Conservation (phyloP, 2,888 invertebrate species). For the Polyommatus icarus region DNA sequence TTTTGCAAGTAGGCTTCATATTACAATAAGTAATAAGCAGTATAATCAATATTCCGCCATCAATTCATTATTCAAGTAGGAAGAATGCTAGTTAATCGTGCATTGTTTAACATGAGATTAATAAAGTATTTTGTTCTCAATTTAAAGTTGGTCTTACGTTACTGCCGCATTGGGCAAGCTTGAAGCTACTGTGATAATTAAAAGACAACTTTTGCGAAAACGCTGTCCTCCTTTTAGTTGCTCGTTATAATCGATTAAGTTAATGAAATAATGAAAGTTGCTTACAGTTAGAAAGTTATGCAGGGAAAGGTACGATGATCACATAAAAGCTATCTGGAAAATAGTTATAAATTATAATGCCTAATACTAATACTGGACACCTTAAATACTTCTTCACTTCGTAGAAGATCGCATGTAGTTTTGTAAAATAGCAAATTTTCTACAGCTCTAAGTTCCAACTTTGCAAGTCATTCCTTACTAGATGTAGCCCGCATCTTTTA, state of each 20-base stretch:
- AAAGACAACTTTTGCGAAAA: neutral
- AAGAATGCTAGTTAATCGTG: neutral
- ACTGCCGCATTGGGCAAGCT: neutral
- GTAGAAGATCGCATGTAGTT: too few species aligned
- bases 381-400: too few species aligned
- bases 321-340: neutral
- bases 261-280: constrained; percentile 2
- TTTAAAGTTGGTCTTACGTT: neutral
- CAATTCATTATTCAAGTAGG: neutral
- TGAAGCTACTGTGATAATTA: neutral
- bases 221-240: neutral
- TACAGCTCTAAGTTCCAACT: too few species aligned
- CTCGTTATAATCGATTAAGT: constrained; percentile 14
- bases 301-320: neutral
- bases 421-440: too few species aligned
- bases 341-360: neutral
- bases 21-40: neutral
- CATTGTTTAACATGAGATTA: neutral
- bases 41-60: too few species aligned
- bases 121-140: neutral
- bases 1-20: neutral
- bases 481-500: too few species aligned
- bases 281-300: neutral
- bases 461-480: too few species aligned
- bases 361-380: neutral